phyloP scores from a whole-genome alignment of 1,140 invertebrate species.

The Drosophila albomicans region DNA sequence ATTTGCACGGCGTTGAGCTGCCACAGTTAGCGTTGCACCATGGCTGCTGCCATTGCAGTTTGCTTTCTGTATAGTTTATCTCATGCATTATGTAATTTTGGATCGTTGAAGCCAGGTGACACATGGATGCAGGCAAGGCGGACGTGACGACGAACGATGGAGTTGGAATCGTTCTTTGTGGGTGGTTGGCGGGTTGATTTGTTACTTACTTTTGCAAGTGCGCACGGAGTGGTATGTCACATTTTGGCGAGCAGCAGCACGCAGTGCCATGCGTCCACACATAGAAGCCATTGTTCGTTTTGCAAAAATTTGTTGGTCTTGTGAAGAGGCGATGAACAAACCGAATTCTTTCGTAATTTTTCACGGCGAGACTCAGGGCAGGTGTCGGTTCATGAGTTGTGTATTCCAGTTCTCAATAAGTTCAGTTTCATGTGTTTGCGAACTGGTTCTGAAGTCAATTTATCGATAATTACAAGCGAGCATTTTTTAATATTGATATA shows the following conservation, averaged over 20 bases:
- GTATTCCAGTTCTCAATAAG: conserved; percentile 30
- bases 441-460: conserved; percentile 1
- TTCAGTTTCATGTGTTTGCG: background rate
- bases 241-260: conserved; percentile 86
- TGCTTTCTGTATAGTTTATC: background rate
- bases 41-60: background rate
- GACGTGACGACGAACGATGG: conserved; percentile 46
- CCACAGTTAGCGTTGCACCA: background rate
- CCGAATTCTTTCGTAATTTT: conserved; percentile 81
- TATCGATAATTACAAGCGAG: background rate
- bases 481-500: background rate
- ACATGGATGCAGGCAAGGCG: conserved; percentile 22
- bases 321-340: conserved; percentile 55
- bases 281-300: conserved; percentile 87
- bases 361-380: conserved; percentile 66
- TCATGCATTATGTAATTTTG: conserved; percentile 60
- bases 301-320: conserved; percentile 69
- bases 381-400: conserved; percentile 37
- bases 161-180: background rate
- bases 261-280: conserved; percentile 85
- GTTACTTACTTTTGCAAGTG: conserved; percentile 85
- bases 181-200: background rate
- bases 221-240: conserved; percentile 85
- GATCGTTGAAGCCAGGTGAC: background rate
- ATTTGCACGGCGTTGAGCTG: conserved; percentile 8